Evolutionary conservation across 64 coral and sea anemone species (phyloP).

Genomic region (Dendrophyllia cribrosa): DNA sequence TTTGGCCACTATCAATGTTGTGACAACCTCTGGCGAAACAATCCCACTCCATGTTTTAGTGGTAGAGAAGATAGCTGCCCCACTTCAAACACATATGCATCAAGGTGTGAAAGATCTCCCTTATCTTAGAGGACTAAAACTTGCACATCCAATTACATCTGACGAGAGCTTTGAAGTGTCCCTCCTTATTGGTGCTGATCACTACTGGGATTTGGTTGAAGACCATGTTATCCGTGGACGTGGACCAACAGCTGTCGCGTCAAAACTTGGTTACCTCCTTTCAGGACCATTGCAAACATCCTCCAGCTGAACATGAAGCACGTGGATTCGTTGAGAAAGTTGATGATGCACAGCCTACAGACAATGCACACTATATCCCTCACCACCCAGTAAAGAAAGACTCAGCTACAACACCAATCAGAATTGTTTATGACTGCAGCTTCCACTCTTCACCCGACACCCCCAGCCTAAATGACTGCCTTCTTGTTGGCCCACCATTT

Average conservation of each 20-base stretch:
- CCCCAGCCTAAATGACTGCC: slow-evolving; percentile 71
- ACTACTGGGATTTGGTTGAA: slow-evolving; percentile 57
- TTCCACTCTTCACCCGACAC: slow-evolving; percentile 17
- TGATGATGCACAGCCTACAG: slow-evolving; percentile 23
- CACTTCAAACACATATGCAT: slow-evolving; percentile 23
- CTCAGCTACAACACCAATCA: slow-evolving; percentile 60
- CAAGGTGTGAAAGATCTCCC: slow-evolving; percentile 25
- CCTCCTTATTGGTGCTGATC: slow-evolving; percentile 40
- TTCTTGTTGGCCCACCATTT: slow-evolving; percentile 46
- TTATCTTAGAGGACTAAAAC: slow-evolving; percentile 36
- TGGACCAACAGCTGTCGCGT: slow-evolving; percentile 47
- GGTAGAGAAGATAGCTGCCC: slow-evolving; percentile 60
- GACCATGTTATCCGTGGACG: not conserved
- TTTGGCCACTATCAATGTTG: slow-evolving; percentile 13
- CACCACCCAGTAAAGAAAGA: slow-evolving; percentile 67
- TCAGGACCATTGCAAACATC: slow-evolving; percentile 15
- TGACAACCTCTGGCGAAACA: slow-evolving; percentile 22
- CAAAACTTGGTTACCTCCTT: slow-evolving; percentile 52
- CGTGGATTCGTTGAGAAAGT: slow-evolving; percentile 69
- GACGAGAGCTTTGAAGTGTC: slow-evolving; percentile 37
- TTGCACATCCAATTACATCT: slow-evolving; percentile 52
- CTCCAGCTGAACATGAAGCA: slow-evolving; percentile 14
- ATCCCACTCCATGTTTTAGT: slow-evolving; percentile 57
- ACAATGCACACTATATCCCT: slow-evolving; percentile 50
- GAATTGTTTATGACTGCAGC: slow-evolving; percentile 60